Base-by-base conservation (phyloP, 2,797 vertebrate species). In the Acrossocheilus wenchowensis region DNA sequence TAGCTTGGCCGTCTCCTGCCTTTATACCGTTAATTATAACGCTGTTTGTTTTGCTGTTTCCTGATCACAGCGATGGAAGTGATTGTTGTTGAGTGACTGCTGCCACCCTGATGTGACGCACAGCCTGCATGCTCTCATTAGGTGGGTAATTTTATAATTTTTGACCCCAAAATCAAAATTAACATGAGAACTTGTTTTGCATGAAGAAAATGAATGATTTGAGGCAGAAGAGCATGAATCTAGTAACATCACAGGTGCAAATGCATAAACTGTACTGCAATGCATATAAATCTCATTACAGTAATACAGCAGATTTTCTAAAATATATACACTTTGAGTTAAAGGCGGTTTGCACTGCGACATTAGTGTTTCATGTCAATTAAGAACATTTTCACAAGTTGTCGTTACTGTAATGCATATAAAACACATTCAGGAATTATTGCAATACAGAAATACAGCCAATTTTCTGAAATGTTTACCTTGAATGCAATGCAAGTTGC, bases 61-160 rank as follows among this genome's bases (percentile, higher is more conserved):
- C 62, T 66, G 62, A 34, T 66, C 62, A 17, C 62, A 66, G 26
- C 14, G 14, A 66, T 34, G 80, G 93, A 93, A 88, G 10, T 2
- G 80, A 89, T 91, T 92, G 92, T 93, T 94, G 89, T 91, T 94
- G 41, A 50, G 73, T 62, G 91, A 81, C 36, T 23, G 19, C 26
- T 19, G 72, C 0, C n/a, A 3, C 14, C 26, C 6, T n/a, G 57
- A 60, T 60, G 57, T n/a, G 57, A 60, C 10, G 10, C 57, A 60
- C 9, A 64, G 60, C n/a, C 9, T 14, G 54, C 19, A 5, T n/a
- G 7, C 23, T 21, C 43, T 79, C 36, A 0, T 50, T 75, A 17
- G 1, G 3, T 8, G 71, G n/a, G 41, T 26, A 0, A 15, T 30
- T 5, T 21, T 1, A 75, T 6, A 30, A 21, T 11, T 12, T 7